A percentile compares a stretch with the other conserved stretches of the same genome.
Evolutionary conservation across 1,140 invertebrate genomes (phyloP).

Genomic region (Fopius arisanus): DNA sequence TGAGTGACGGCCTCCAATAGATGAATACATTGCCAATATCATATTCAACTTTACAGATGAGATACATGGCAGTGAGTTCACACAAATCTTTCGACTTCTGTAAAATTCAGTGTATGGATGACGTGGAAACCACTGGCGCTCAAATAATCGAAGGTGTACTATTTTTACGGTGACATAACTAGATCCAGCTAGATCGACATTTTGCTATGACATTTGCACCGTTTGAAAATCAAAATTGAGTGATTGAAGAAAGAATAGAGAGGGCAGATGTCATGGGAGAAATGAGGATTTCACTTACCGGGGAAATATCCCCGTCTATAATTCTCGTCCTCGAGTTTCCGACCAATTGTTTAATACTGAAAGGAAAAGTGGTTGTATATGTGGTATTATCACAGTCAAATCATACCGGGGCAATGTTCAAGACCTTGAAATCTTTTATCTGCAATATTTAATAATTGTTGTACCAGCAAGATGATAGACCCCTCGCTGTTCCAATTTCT

Average conservation of each 20-base stretch:
- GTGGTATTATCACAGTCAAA: background rate
- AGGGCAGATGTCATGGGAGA: background rate
- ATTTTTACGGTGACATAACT: conserved; percentile 4
- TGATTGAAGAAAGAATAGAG: background rate
- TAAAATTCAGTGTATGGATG: background rate
- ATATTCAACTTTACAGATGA: background rate
- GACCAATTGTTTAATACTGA: background rate
- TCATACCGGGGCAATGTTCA: background rate
- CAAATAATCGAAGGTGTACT: background rate
- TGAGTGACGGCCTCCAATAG: background rate
- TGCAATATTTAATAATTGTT: background rate
- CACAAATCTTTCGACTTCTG: background rate
- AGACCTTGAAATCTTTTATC: background rate
- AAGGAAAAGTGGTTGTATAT: background rate
- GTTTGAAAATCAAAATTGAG: conserved; percentile 9
- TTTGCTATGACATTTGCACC: background rate
- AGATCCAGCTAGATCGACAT: background rate
- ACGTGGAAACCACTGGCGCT: background rate
- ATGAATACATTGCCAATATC: background rate
- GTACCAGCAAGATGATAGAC: too few relatives aligned
- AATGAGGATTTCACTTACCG: background rate
- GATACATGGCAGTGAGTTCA: background rate
- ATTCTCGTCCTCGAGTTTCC: conserved; percentile 1
- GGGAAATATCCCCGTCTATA: conserved; percentile 1
- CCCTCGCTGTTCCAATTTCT: too few relatives aligned